Percentiles rank a stretch among this genome's conserved stretches.
Conservation (phyloP, 2,888 invertebrate species). For the Nymphalis urticae region DNA sequence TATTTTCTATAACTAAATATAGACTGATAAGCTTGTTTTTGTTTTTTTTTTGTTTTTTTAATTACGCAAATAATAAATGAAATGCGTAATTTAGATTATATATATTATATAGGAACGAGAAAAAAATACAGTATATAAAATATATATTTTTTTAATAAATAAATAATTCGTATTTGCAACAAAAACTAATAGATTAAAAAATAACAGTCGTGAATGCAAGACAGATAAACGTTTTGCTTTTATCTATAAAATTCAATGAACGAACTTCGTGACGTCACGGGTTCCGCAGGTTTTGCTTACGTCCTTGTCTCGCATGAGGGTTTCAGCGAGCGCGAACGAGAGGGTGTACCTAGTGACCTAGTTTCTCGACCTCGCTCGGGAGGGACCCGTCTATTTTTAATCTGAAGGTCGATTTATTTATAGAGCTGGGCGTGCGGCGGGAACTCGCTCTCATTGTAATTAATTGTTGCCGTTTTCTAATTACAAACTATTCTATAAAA, state of each 20-base stretch:
- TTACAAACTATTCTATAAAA: constrained; percentile 37
- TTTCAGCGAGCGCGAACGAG: constrained; percentile 49
- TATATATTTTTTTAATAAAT: constrained; percentile 22
- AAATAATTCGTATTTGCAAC: background rate
- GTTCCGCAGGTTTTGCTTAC: constrained; percentile 58
- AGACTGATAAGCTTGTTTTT: too few relatives aligned
- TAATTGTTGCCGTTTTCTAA: constrained; percentile 44
- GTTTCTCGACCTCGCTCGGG: constrained; percentile 76
- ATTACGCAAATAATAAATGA: too few relatives aligned
- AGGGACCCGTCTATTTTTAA: constrained; percentile 80
- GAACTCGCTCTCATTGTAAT: constrained; percentile 46
- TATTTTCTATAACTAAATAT: background rate
- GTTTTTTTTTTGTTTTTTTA: too few relatives aligned
- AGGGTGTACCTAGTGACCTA: constrained; percentile 67
- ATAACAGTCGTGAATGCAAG: constrained; percentile 51
- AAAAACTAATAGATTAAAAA: constrained; percentile 9
- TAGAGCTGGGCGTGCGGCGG: constrained; percentile 59
- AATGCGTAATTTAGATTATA: too few relatives aligned
- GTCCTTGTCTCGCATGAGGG: constrained; percentile 50
- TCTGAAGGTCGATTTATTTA: constrained; percentile 81
- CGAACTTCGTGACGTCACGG: constrained; percentile 70
- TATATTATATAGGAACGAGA: too few relatives aligned
- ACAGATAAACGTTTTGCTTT: constrained; percentile 48
- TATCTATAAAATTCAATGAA: constrained; percentile 77
- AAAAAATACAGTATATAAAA: too few relatives aligned